Conservation (phyloP, 2,888 invertebrate genomes). For the Drosophila limbata region DNA sequence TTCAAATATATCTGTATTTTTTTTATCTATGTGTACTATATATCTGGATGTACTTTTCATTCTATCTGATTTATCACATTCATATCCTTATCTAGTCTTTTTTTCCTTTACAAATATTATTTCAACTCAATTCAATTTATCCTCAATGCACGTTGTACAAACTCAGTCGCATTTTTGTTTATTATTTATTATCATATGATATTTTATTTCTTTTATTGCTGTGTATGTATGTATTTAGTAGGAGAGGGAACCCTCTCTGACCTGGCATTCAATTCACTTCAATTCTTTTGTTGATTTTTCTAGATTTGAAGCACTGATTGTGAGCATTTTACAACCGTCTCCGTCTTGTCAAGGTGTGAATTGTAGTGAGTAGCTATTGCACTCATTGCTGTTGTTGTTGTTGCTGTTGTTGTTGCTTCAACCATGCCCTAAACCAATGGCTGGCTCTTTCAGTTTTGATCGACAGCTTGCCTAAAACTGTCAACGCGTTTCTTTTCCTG, state of each 20-base stretch:
- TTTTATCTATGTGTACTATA: background rate
- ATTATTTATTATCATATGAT: conserved; percentile 44
- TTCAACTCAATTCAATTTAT: conserved; percentile 23
- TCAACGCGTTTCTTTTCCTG: conserved; percentile 64
- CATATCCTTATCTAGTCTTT: conserved; percentile 11
- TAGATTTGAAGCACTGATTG: conserved; percentile 79
- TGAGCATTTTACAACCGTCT: conserved; percentile 65
- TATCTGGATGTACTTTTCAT: background rate
- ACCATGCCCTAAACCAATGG: conserved; percentile 50
- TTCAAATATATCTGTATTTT: background rate
- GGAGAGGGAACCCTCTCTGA: background rate
- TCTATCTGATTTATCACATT: background rate
- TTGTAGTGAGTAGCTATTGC: conserved; percentile 44
- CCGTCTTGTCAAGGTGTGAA: conserved; percentile 70
- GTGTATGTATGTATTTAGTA: background rate
- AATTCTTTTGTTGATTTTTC: conserved; percentile 77
- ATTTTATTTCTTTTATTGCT: conserved; percentile 45
- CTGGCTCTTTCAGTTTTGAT: conserved; percentile 61
- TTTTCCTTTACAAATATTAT: conserved; percentile 42
- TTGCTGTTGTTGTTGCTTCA: conserved; percentile 18
- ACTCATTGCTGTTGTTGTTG: conserved; percentile 30
- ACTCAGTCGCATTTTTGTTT: conserved; percentile 7
- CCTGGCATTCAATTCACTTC: conserved; percentile 52
- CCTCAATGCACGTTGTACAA: conserved; percentile 7
- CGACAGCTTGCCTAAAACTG: conserved; percentile 82